Base-by-base conservation (phyloP, 2,888 invertebrate species). In the Drosophila formosana region DNA sequence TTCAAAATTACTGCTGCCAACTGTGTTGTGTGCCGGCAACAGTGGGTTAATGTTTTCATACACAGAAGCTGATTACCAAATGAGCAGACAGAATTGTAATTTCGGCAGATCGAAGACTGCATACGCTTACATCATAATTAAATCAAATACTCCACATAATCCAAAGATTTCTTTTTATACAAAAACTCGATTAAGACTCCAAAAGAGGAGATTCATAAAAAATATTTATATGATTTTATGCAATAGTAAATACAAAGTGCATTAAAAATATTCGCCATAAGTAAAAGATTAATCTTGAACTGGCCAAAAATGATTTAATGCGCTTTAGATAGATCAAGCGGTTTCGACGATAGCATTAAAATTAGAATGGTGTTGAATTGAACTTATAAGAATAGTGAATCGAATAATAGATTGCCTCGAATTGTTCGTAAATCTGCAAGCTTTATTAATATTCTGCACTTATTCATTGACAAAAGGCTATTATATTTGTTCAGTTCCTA, bases 1-100 rank as follows among this genome's bases (percentile, higher is more conserved):
- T 66, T 68, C 66, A 69, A 87, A 85, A 80, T 77, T 77, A 72
- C 76, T 60, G 52, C 69, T 68, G 72, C 60, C 71, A 79, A 37
- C 34, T 49, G 51, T 53, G 23, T 49, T 49, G 51, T 53, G 23
- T 49, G 58, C 13, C 28, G 60, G 51, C 55, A 45, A 47, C 23
- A 63, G 32, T 60, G 64, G 66, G 47, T 63, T 78, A 78, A 75
- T 71, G 58, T 67, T 72, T 67, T 32, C 41, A 58, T 52, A 51
- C 32, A 71, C 82, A 81, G 78, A 83, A 82, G 82, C 66, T 60
- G 50, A 47, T 68, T 45, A 30, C 51, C 23, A 45, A 56, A 51
- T 47, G 18, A 13, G 25, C 7, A 26, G 25, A 3, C n/a, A 41
- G 41, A 32, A 55, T n/a, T 2, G 4, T 39, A 5, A 9, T 2